Conservation (phyloP, 1,140 invertebrate genomes). For the Plutomurus gul region DNA sequence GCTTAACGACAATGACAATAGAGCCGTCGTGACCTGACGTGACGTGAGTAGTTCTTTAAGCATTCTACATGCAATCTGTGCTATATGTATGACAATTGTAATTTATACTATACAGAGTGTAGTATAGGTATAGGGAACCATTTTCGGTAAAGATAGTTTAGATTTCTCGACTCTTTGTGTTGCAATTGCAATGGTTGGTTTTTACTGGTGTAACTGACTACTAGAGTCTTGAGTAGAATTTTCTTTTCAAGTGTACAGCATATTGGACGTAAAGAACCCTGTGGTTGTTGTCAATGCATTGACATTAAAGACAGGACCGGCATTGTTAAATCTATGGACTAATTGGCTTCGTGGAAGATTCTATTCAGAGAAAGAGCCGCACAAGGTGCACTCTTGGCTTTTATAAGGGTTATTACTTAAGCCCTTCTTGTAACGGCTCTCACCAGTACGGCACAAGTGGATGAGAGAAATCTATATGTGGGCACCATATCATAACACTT, state of each 20-base stretch:
- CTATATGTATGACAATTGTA: background rate
- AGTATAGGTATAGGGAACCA: no score
- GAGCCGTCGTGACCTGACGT: slow-evolving; percentile 6
- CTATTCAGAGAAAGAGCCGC: slow-evolving; percentile 9
- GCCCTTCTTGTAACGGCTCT: no score
- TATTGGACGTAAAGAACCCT: slow-evolving; percentile 20
- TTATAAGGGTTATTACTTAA: no score
- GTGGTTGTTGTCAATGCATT: background rate
- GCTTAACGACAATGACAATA: slow-evolving; percentile 26
- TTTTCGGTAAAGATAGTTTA: no score
- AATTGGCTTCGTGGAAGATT: slow-evolving; percentile 20
- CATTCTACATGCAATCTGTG: no score
- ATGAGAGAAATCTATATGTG: no score
- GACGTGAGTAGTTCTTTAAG: background rate
- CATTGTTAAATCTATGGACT: slow-evolving; percentile 16
- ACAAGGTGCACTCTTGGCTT: slow-evolving; percentile 10
- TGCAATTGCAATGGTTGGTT: no score
- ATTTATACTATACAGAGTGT: background rate
- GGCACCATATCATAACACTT: no score
- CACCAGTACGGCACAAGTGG: no score
- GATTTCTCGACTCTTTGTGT: no score
- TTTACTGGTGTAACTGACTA: background rate
- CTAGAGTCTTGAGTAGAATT: background rate
- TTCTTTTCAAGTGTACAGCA: background rate
- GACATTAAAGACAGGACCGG: background rate